Base-by-base conservation (phyloP, 2,797 vertebrate genomes). In the Neopelma chrysocephalum region DNA sequence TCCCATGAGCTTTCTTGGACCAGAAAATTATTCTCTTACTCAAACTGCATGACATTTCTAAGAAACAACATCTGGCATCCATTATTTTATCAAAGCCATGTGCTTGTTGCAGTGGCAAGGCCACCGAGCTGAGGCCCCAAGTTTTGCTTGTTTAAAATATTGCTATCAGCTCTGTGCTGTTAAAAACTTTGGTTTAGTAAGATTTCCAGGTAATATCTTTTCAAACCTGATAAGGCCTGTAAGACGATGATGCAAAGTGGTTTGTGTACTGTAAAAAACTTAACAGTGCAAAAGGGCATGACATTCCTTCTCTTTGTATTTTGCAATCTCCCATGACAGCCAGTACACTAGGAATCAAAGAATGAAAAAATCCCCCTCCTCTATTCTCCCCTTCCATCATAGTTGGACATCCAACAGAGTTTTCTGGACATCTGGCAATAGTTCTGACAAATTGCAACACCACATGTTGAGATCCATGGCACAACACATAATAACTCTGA, bases 61-160 rank as follows among this genome's bases (percentile, higher is more conserved):
- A 87, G 93, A 84, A 96, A 65, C 77, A 84, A 82, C 94, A 97
- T 91, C 87, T 95, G 93, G 82, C 48, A 93, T 87, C 56, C 60
- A 97, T 97, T 96, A 96, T 68, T 95, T 87, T 94, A 93, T 91
- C 82, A 90, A 90, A 94, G 58, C 51, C 1, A 1, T 47, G 27
- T 79, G 70, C 32, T 45, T 87, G 70, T 82, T 70, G 60, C 70
- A 53, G 70, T 60, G 32, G 68, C 53, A 88, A 94, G 68, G 75
- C 73, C 88, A 60, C 18, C 0, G 4, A 38, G 66, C 87, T 95
- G 82, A 86, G 73, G 62, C 51, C 66, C 68, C 73, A 82, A 20
- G 38, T 65, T 89, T 76, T 82, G 6, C 51, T 94, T 89, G n/a
- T 42, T 90, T 84, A 84, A 94, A 93, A 93, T 76, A 88, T 31